Percentiles rank a stretch among this genome's conserved stretches.
phyloP scores from a whole-genome alignment of 2,797 vertebrate genomes.

The Garrulus glandarius region DNA sequence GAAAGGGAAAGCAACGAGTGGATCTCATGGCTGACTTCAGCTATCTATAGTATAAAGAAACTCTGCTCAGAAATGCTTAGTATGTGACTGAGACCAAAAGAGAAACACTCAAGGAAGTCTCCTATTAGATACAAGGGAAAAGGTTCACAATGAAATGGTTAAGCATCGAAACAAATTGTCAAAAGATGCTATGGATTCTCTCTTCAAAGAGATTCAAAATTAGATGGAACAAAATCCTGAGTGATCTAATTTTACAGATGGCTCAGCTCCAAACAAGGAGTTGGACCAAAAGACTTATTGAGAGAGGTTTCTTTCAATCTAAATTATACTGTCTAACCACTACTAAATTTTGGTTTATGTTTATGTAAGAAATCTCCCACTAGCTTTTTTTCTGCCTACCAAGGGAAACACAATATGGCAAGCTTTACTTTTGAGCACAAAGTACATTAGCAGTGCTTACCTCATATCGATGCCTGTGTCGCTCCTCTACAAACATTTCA shows the following conservation, averaged over 20 bases:
- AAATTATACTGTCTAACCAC: not conserved
- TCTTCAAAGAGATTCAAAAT: not conserved
- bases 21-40: not conserved
- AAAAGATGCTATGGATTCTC: not conserved
- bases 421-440: not conserved
- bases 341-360: not conserved
- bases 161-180: not conserved
- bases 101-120: not conserved
- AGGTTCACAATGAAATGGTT: not conserved
- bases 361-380: not conserved
- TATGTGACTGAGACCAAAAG: not conserved
- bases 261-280: not conserved
- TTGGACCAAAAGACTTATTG: not conserved
- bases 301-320: not conserved
- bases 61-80: not conserved
- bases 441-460: conserved; percentile 34
- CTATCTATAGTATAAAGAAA: not conserved
- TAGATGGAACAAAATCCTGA: not conserved
- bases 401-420: not conserved
- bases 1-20: not conserved
- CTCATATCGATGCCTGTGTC: conserved; percentile 81
- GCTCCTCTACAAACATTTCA: conserved; percentile 76
- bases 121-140: not conserved
- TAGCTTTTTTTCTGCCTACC: not conserved
- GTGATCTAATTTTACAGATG: not conserved